Evolutionary conservation across 2,888 invertebrate species (phyloP).

Genomic region (Pollenia griseotomentosa): DNA sequence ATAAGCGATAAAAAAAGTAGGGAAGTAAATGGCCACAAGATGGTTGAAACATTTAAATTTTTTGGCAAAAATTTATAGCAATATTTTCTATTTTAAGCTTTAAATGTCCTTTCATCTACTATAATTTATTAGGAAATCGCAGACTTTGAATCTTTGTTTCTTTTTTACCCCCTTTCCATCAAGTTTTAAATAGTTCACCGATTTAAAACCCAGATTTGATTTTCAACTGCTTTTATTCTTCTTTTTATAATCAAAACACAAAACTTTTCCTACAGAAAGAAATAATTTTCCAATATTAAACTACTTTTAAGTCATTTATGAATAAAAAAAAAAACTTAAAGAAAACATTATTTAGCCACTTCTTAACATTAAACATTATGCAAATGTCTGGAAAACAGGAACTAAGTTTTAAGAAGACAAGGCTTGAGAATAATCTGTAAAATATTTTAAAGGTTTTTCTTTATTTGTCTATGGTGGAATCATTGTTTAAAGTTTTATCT

Average conservation of each 20-base stretch:
- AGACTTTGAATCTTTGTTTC: too few species aligned
- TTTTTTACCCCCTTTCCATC: too few species aligned
- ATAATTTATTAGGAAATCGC: too few species aligned
- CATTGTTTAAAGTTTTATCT: background rate
- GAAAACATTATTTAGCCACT: constrained; percentile 6
- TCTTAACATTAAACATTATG: background rate
- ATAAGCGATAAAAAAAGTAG: too few species aligned
- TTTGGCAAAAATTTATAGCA: too few species aligned
- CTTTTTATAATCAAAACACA: background rate
- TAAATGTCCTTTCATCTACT: too few species aligned
- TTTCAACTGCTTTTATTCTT: too few species aligned
- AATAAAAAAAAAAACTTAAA: background rate
- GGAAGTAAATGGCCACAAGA: too few species aligned
- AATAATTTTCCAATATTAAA: constrained; percentile 2
- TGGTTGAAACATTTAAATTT: too few species aligned
- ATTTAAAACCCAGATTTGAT: too few species aligned
- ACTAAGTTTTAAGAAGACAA: constrained; percentile 3
- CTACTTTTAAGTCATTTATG: background rate
- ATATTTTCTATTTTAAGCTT: too few species aligned
- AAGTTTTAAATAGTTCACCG: too few species aligned
- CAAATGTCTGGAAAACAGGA: constrained; percentile 4
- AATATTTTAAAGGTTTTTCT: background rate
- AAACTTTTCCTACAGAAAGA: constrained; percentile 10
- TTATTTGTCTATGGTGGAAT: background rate
- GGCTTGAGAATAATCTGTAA: background rate